phyloP scores from a whole-genome alignment of 2,113 vertebrate species.

The Eclectus roratus region DNA sequence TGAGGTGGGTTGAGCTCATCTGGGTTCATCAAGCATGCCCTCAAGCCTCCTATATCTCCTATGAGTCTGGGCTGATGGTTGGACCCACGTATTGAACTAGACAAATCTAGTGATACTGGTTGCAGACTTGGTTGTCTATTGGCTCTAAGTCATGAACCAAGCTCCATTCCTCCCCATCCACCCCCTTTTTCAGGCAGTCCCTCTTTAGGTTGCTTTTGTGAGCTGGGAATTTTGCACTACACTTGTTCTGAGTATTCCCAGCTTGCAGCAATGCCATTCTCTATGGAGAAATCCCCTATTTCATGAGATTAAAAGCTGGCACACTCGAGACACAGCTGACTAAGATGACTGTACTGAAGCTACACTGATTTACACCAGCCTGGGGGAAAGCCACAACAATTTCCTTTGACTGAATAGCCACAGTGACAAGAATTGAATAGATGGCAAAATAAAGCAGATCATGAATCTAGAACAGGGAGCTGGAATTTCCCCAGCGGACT shows the following conservation, averaged over 20 bases:
- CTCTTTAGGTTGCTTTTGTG: rapidly evolving
- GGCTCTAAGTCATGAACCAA: not conserved
- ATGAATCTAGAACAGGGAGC: not conserved
- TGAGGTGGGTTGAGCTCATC: not conserved
- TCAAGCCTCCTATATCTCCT: not conserved
- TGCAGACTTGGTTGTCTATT: not conserved
- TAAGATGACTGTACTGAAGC: not conserved
- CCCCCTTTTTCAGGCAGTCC: not conserved
- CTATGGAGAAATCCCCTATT: not conserved
- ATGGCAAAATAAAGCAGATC: conserved; percentile 21
- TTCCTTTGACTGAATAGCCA: not conserved
- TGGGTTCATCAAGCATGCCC: not conserved
- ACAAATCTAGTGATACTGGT: not conserved
- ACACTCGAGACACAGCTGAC: not conserved
- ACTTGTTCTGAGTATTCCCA: not conserved
- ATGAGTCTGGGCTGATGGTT: not conserved
- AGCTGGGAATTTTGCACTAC: not conserved
- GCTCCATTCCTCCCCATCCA: not conserved
- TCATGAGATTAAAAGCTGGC: not conserved
- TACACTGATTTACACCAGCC: not conserved
- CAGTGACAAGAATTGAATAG: not conserved
- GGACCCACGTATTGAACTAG: not conserved
- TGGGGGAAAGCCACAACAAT: not conserved
- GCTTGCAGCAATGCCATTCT: not conserved
- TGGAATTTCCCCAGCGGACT: conserved; percentile 8